Conservation (phyloP, 2,888 invertebrate genomes). For the Idaea aversata region DNA sequence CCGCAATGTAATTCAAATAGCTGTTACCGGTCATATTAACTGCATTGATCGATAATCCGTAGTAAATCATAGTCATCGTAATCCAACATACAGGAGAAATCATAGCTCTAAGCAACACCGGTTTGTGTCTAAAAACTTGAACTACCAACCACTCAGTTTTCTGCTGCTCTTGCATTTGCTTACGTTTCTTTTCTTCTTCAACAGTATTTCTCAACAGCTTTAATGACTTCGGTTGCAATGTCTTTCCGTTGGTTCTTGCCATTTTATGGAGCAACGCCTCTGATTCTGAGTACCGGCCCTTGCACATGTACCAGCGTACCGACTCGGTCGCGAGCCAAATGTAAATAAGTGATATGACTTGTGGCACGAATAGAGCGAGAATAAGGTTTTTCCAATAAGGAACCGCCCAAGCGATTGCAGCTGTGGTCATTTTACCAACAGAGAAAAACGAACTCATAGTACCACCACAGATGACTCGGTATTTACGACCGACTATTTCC, state of each 20-base stretch:
- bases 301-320: conserved; percentile 87
- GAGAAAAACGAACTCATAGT: conserved; percentile 85
- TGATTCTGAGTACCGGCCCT: conserved; percentile 83
- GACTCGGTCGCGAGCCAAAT: conserved; percentile 86
- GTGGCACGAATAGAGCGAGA: conserved; percentile 84
- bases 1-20: conserved; percentile 83
- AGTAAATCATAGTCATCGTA: conserved; percentile 83
- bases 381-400: conserved; percentile 85
- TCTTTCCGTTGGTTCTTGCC: conserved; percentile 78
- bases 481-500: conserved; percentile 86
- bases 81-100: conserved; percentile 81
- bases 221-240: conserved; percentile 50
- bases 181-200: conserved; percentile 40
- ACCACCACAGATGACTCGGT: conserved; percentile 84
- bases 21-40: conserved; percentile 82
- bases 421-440: conserved; percentile 83
- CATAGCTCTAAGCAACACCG: conserved; percentile 40
- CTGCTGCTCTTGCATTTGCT: conserved; percentile 3
- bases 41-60: conserved; percentile 83
- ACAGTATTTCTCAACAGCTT: conserved; percentile 40
- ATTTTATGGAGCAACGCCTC: conserved; percentile 81
- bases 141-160: conserved; percentile 51
- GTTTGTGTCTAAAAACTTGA: conserved; percentile 46
- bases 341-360: conserved; percentile 82
- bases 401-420: conserved; percentile 83